Evolutionary conservation across 30 jellyfish, hydroid and myxozoan genomes (phyloP).

Genomic region (Cassiopea xamachana): DNA sequence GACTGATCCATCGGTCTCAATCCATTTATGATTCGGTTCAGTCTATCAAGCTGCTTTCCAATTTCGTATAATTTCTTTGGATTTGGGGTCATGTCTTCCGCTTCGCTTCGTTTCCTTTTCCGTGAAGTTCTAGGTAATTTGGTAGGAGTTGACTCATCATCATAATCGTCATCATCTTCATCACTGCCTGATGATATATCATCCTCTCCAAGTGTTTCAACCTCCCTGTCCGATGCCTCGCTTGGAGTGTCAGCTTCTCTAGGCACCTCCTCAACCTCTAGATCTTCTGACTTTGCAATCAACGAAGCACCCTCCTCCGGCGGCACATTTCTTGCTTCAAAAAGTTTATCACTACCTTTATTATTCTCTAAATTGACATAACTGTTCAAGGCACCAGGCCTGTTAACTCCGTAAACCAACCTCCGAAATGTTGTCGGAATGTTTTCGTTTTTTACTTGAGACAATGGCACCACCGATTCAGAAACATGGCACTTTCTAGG

Average conservation of each 20-base stretch:
- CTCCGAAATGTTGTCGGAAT: constrained; percentile 50
- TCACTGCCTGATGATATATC: constrained; percentile 35
- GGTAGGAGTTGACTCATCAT: constrained; percentile 64
- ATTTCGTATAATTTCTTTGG: constrained; percentile 77
- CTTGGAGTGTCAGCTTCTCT: constrained; percentile 36
- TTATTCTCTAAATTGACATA: constrained; percentile 7
- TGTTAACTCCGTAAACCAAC: constrained; percentile 54
- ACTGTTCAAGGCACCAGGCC: constrained; percentile 72
- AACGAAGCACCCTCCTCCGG: background rate
- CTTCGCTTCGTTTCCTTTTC: constrained; percentile 81
- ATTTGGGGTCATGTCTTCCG: constrained; percentile 91
- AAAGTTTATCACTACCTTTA: background rate
- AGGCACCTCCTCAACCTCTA: background rate
- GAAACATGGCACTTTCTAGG: constrained; percentile 28
- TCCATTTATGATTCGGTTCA: constrained; percentile 73
- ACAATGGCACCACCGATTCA: constrained; percentile 17
- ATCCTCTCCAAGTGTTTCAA: constrained; percentile 54
- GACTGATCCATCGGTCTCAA: constrained; percentile 71
- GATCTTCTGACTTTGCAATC: constrained; percentile 15
- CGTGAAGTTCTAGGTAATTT: constrained; percentile 22
- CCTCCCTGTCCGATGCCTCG: constrained; percentile 55
- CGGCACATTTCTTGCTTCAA: background rate
- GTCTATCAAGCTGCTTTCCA: constrained; percentile 79
- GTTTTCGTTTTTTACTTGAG: constrained; percentile 44
- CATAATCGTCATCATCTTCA: constrained; percentile 72